Evolutionary conservation across 2,113 vertebrate species (phyloP).

Genomic region (Poeciliopsis retropinna): DNA sequence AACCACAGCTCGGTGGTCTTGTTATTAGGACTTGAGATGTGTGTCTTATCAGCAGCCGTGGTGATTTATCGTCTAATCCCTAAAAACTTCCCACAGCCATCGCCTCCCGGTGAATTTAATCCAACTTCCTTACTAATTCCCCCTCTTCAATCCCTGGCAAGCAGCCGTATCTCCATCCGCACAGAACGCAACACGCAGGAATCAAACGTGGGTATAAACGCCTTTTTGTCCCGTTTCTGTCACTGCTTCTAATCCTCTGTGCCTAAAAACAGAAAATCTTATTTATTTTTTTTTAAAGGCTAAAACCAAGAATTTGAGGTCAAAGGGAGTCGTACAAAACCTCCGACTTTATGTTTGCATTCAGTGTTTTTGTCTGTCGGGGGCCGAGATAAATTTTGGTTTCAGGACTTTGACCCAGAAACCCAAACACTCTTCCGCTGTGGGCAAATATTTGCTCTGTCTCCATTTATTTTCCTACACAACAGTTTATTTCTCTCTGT

Average conservation of each 20-base stretch:
- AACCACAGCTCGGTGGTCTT: constrained; percentile 33
- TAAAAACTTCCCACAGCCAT: constrained; percentile 27
- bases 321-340: constrained; percentile 30
- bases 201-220: neutral
- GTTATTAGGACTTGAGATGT: constrained; percentile 23
- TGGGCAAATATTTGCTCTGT: constrained; percentile 67
- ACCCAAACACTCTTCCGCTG: constrained; percentile 68
- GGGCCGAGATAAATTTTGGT: constrained; percentile 1
- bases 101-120: constrained; percentile 46
- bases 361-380: constrained; percentile 13
- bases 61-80: constrained; percentile 55
- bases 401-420: constrained; percentile 71
- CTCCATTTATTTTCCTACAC: constrained; percentile 21
- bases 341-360: constrained; percentile 20
- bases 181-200: constrained; percentile 58
- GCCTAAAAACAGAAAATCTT: constrained; percentile 20
- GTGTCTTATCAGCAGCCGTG: constrained; percentile 44
- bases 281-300: constrained; percentile 21
- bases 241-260: constrained; percentile 33
- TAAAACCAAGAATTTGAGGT: constrained; percentile 42
- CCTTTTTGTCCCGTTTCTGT: constrained; percentile 18
- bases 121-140: constrained; percentile 13
- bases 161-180: constrained; percentile 34
- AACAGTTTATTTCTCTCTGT: neutral
- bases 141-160: constrained; percentile 1